Evolutionary conservation across 2,113 vertebrate species (phyloP).

Genomic region (Galbula dea): DNA sequence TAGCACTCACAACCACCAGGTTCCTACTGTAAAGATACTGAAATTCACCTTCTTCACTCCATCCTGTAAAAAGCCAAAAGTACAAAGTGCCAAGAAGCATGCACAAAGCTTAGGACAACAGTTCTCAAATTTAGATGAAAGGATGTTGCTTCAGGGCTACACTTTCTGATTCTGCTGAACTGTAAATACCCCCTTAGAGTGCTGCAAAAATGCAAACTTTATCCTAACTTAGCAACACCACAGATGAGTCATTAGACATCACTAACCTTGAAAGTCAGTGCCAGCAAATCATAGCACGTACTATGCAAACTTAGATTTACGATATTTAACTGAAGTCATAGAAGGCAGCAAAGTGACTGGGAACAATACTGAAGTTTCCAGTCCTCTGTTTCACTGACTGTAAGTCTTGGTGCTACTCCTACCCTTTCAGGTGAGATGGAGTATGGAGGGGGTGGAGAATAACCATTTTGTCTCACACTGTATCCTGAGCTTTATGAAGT

Average conservation of each 20-base stretch:
- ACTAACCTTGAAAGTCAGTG: neutral
- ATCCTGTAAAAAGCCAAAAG: neutral
- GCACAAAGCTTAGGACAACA: neutral
- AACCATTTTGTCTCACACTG: neutral
- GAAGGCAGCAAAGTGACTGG: neutral
- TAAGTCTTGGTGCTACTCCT: neutral
- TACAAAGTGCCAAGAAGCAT: neutral
- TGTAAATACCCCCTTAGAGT: neutral
- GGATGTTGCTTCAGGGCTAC: neutral
- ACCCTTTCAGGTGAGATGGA: neutral
- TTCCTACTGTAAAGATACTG: accelerated
- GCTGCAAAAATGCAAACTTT: neutral
- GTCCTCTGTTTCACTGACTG: too few relatives aligned
- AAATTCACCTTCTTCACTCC: neutral
- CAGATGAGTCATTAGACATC: neutral
- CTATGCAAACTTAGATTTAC: neutral
- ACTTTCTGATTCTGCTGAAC: neutral
- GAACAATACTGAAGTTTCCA: neutral
- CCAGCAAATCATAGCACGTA: neutral
- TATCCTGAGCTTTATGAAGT: neutral
- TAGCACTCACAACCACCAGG: neutral
- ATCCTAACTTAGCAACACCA: neutral
- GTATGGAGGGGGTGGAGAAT: neutral
- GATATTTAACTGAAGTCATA: neutral
- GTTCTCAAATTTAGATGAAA: neutral